phyloP scores from a whole-genome alignment of 2,888 invertebrate species.

The Itoplectis maculator region DNA sequence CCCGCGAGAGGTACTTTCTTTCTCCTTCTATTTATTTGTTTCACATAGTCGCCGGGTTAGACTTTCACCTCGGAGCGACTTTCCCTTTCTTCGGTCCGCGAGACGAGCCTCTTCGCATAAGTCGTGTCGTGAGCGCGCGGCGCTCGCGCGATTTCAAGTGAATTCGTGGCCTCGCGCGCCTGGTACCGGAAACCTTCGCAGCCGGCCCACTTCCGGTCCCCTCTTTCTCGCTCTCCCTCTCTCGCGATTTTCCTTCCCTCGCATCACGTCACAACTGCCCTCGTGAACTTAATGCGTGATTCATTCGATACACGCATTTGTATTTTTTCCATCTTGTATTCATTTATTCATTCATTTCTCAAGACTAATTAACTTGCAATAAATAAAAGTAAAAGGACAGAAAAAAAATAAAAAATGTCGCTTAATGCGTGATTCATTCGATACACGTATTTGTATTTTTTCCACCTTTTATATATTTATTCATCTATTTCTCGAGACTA shows the following conservation, averaged over 20 bases:
- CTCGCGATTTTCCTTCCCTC: background rate
- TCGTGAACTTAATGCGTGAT: background rate
- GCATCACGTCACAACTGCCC: background rate
- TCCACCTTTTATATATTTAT: no score
- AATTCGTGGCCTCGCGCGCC: constrained; percentile 44
- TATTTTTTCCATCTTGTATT: background rate
- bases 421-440: no score
- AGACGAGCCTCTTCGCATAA: constrained; percentile 58
- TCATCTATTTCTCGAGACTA: no score
- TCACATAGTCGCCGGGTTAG: constrained; percentile 54
- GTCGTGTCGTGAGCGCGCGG: constrained; percentile 36
- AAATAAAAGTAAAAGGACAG: no score
- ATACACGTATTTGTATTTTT: no score
- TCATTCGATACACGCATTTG: background rate
- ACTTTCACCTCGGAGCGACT: constrained; percentile 82
- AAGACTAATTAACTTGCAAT: no score
- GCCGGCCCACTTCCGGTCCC: constrained; percentile 64
- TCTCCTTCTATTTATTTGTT: constrained; percentile 31
- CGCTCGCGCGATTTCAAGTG: constrained; percentile 18
- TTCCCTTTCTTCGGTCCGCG: constrained; percentile 80
- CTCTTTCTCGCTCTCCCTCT: background rate
- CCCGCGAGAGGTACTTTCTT: constrained; percentile 15
- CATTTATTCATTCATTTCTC: no score
- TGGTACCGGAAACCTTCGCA: constrained; percentile 63
- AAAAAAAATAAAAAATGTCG: no score